Base-by-base conservation (phyloP, 1,140 invertebrate genomes). In the Coenobita brevimanus region DNA sequence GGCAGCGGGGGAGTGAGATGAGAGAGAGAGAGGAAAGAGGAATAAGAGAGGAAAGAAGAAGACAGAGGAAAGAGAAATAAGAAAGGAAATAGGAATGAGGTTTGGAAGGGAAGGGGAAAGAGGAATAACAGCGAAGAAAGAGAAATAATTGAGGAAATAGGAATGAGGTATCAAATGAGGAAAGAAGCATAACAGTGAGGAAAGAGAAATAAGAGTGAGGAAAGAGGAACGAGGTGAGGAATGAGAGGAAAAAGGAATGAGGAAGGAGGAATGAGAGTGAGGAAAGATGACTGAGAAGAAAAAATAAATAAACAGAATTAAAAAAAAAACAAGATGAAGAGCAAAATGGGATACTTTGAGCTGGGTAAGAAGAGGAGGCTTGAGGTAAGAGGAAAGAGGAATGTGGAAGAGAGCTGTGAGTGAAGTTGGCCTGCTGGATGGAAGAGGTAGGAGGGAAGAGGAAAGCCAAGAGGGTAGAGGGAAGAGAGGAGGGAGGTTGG, bases 241-340 rank as follows among this genome's bases (percentile, higher is more conserved):
- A 38, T 71, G 33, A 38, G 67, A 13, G 67, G n/a, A 30, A 17
- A 38, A 38, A 71, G 36, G 67, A 71, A 38, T 38, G 33, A 38
- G 36, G 33, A 71, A 30, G 33, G 3, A 1, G 3, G 2, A 38
- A 38, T 38, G 41, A 71, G 67, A 71, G 41, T 71, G 67, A 38
- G 36, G 36, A 71, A 30, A 71, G 67, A 71, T 71, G 67, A 38
- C n/a, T n/a, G n/a, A n/a, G n/a, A n/a, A n/a, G n/a, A n/a, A n/a
- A n/a, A n/a, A n/a, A n/a, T n/a, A n/a, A n/a, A n/a, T n/a, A n/a
- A n/a, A n/a, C n/a, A n/a, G n/a, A n/a, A n/a, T n/a, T n/a, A n/a
- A n/a, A n/a, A n/a, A n/a, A n/a, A n/a, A n/a, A n/a, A n/a, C n/a
- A n/a, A n/a, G n/a, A n/a, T n/a, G n/a, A n/a, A n/a, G n/a, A n/a